A percentile compares a stretch with the other conserved stretches of the same genome.
phyloP scores from a whole-genome alignment of 2,888 invertebrate species.

The Unio pictorum region DNA sequence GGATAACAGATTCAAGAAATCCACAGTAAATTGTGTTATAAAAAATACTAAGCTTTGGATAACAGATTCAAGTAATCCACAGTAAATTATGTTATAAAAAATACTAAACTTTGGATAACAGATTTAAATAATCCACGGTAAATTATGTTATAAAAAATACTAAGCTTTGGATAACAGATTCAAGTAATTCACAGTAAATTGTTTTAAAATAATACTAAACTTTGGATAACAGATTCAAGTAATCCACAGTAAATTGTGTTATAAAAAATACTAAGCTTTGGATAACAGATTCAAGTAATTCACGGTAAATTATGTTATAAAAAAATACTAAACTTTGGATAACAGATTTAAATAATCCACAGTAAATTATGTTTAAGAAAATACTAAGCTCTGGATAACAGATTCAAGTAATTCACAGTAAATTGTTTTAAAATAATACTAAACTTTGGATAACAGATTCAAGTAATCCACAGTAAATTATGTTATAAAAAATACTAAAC shows the following conservation, averaged over 20 bases:
- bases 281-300: too few species aligned
- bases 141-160: too few species aligned
- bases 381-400: too few species aligned
- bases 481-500: not conserved
- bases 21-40: not conserved
- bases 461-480: not conserved
- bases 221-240: not conserved
- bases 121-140: not conserved
- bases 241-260: too few species aligned
- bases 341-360: not conserved
- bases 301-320: too few species aligned
- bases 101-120: not conserved
- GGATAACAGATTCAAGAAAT: not conserved
- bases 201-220: not conserved
- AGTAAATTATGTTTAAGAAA: not conserved
- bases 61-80: not conserved
- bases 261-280: too few species aligned
- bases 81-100: not conserved
- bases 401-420: too few species aligned
- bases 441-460: too few species aligned
- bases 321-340: not conserved
- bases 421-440: too few species aligned
- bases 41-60: too few species aligned
- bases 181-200: too few species aligned
- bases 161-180: not conserved